phyloP scores from a whole-genome alignment of 2,888 invertebrate genomes.

The Cataglyphis altisquamis region DNA sequence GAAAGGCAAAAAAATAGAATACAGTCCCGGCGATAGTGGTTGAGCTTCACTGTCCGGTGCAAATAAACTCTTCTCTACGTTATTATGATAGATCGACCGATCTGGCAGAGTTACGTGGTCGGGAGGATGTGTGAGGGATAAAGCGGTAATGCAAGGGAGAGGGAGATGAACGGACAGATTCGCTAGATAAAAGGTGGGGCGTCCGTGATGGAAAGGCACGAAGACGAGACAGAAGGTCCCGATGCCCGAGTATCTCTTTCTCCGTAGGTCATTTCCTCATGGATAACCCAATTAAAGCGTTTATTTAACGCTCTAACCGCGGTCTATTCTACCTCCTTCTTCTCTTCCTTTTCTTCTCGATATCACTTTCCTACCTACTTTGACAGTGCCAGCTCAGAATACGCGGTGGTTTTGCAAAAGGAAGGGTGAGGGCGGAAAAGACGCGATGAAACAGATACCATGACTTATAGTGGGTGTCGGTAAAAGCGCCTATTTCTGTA shows the following conservation, averaged over 20 bases:
- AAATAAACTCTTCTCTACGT: slow-evolving; percentile 52
- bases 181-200: slow-evolving; percentile 47
- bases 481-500: slow-evolving; percentile 53
- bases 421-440: slow-evolving; percentile 44
- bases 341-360: not conserved
- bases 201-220: slow-evolving; percentile 31
- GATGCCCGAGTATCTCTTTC: slow-evolving; percentile 75
- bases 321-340: not conserved
- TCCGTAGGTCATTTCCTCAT: slow-evolving; percentile 84
- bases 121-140: slow-evolving; percentile 30
- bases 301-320: slow-evolving; percentile 81
- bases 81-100: slow-evolving; percentile 62
- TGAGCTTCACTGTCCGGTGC: slow-evolving; percentile 50
- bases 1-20: not conserved
- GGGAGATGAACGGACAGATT: slow-evolving; percentile 42
- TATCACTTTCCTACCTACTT: slow-evolving; percentile 53
- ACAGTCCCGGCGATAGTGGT: not conserved
- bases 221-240: slow-evolving; percentile 71
- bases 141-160: slow-evolving; percentile 21
- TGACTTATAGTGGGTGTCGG: slow-evolving; percentile 41
- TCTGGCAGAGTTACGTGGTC: slow-evolving; percentile 51
- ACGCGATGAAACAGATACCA: slow-evolving; percentile 46
- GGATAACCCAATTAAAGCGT: slow-evolving; percentile 85
- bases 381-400: slow-evolving; percentile 42
- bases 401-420: slow-evolving; percentile 29